Conservation (phyloP, 1,140 invertebrate genomes). For the Druon quercuslanigerum region DNA sequence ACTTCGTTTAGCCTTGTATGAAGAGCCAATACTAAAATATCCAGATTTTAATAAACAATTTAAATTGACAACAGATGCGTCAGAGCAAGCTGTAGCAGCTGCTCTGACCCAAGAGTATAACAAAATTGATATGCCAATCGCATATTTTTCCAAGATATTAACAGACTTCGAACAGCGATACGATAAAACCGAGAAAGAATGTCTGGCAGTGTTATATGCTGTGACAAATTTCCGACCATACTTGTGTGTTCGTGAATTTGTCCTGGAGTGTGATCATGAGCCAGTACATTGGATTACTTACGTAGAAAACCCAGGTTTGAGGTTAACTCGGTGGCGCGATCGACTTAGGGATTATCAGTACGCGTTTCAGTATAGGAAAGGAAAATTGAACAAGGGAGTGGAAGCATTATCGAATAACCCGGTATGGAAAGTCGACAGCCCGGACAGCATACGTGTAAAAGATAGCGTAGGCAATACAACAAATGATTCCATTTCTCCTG, state of each 20-base stretch:
- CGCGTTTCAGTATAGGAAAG: too few relatives aligned
- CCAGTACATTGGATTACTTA: too few relatives aligned
- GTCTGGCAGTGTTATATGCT: too few relatives aligned
- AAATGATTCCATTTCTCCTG: too few relatives aligned
- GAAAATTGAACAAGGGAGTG: neutral
- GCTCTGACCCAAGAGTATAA: neutral
- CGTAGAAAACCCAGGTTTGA: neutral
- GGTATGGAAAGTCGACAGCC: too few relatives aligned
- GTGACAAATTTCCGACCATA: too few relatives aligned
- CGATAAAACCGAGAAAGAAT: neutral
- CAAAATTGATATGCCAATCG: neutral
- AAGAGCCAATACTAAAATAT: too few relatives aligned
- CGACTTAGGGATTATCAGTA: neutral
- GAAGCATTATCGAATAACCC: neutral
- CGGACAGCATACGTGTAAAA: too few relatives aligned
- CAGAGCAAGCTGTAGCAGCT: slow-evolving; percentile 38
- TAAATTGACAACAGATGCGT: neutral
- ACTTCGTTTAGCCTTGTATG: neutral
- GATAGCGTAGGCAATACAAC: too few relatives aligned
- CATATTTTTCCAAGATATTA: too few relatives aligned
- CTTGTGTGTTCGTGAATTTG: too few relatives aligned
- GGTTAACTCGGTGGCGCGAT: neutral
- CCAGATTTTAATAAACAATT: neutral
- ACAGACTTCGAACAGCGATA: neutral
- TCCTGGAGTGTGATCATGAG: too few relatives aligned